Conservation (phyloP, 2,113 vertebrate species). For the Lampris megalopsis region DNA sequence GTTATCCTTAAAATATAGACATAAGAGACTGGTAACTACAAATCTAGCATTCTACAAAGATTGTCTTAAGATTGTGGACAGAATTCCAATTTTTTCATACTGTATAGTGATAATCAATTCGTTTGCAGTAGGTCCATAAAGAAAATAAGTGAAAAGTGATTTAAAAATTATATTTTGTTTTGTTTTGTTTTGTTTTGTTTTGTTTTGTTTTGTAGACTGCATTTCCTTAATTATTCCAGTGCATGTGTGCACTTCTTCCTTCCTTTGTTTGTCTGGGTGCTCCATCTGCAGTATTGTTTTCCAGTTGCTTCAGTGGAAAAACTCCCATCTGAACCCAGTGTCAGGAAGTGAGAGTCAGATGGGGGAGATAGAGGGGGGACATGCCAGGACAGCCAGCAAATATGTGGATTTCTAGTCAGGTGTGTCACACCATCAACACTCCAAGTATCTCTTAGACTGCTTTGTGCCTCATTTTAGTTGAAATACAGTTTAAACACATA, state of each 20-base stretch:
- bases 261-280: slow-evolving; percentile 65
- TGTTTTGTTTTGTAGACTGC: not conserved
- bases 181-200: not conserved
- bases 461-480: too few species aligned
- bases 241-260: slow-evolving; percentile 63
- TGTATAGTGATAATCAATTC: not conserved
- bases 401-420: slow-evolving; percentile 55
- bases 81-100: not conserved
- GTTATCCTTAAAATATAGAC: not conserved
- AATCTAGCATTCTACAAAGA: too few species aligned
- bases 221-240: slow-evolving; percentile 59
- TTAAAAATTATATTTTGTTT: not conserved
- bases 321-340: slow-evolving; percentile 28
- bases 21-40: too few species aligned
- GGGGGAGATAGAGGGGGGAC: slow-evolving; percentile 30
- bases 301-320: slow-evolving; percentile 50
- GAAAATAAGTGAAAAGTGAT: not conserved
- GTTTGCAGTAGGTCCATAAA: not conserved
- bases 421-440: not conserved
- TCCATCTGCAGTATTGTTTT: slow-evolving; percentile 69
- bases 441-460: not conserved
- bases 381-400: slow-evolving; percentile 32
- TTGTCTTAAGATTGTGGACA: not conserved
- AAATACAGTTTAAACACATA: not conserved
- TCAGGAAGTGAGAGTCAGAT: slow-evolving; percentile 68